Conservation (phyloP, 2,797 vertebrate species). For the Fringilla coelebs region DNA sequence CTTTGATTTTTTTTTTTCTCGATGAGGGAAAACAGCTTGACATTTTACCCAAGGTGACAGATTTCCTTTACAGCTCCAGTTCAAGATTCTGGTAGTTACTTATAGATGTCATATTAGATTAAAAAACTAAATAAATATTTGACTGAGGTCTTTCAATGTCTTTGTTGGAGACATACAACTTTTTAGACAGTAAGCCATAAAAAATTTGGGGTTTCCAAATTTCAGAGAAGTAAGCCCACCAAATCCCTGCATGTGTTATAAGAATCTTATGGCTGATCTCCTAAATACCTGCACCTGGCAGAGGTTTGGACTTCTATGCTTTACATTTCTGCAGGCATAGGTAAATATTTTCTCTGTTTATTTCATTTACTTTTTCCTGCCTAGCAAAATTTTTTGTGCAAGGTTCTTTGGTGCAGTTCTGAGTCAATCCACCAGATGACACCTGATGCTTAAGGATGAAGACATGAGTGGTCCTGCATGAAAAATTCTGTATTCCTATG, state of each 20-base stretch:
- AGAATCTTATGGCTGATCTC: not conserved
- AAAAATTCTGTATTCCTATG: not conserved
- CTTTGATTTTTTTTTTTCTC: not conserved
- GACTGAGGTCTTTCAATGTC: not conserved
- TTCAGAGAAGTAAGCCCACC: not conserved
- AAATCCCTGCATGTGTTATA: not conserved
- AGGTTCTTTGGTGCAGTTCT: slow-evolving; percentile 55
- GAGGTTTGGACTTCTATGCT: not conserved
- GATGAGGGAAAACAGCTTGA: not conserved
- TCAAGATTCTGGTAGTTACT: not conserved
- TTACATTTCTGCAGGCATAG: not conserved
- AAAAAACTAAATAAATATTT: not conserved
- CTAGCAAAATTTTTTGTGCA: not conserved
- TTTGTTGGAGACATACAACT: not conserved
- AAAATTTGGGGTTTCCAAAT: not conserved
- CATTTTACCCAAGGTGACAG: not conserved
- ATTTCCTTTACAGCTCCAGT: not conserved
- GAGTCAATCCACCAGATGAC: slow-evolving; percentile 65
- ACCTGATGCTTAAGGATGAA: slow-evolving; percentile 44
- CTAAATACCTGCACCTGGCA: not conserved
- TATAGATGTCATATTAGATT: not conserved
- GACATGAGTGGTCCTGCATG: not conserved
- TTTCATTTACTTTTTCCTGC: not conserved
- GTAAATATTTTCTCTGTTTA: not conserved
- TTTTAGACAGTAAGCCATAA: not conserved